Percentiles rank a stretch among this genome's conserved stretches.
phyloP scores from a whole-genome alignment of 2,888 invertebrate species.

The Catocala nupta region DNA sequence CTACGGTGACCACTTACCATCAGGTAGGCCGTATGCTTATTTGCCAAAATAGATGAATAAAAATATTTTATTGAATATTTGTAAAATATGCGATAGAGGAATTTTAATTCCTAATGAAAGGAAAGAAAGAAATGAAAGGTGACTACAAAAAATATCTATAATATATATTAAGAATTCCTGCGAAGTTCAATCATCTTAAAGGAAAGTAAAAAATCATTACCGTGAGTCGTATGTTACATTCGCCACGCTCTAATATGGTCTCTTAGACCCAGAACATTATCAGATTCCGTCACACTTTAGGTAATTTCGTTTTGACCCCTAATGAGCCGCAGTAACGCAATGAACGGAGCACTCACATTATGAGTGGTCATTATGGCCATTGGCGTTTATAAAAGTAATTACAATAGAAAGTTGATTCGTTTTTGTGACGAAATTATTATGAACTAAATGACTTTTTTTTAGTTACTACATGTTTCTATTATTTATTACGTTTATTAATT shows the following conservation, averaged over 20 bases:
- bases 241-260: conserved; percentile 65
- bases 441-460: conserved; percentile 44
- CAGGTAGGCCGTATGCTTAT: too few species aligned
- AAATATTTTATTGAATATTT: too few species aligned
- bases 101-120: too few species aligned
- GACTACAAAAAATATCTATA: too few species aligned
- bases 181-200: conserved; percentile 18
- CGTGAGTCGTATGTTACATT: conserved; percentile 56
- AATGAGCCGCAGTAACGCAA: conserved; percentile 80
- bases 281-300: conserved; percentile 83
- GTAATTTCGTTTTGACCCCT: conserved; percentile 75
- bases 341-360: conserved; percentile 72
- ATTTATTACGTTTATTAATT: conserved; percentile 37
- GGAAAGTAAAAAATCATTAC: conserved; percentile 48
- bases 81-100: too few species aligned
- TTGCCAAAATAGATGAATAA: too few species aligned
- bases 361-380: conserved; percentile 70
- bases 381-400: conserved; percentile 76
- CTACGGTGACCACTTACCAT: too few species aligned
- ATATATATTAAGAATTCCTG: background rate
- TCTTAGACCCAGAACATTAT: conserved; percentile 74
- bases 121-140: too few species aligned
- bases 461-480: conserved; percentile 44
- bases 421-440: conserved; percentile 66
- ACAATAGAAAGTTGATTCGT: conserved; percentile 67